phyloP scores from a whole-genome alignment of 2,113 vertebrate species.

The Alectura lathami region DNA sequence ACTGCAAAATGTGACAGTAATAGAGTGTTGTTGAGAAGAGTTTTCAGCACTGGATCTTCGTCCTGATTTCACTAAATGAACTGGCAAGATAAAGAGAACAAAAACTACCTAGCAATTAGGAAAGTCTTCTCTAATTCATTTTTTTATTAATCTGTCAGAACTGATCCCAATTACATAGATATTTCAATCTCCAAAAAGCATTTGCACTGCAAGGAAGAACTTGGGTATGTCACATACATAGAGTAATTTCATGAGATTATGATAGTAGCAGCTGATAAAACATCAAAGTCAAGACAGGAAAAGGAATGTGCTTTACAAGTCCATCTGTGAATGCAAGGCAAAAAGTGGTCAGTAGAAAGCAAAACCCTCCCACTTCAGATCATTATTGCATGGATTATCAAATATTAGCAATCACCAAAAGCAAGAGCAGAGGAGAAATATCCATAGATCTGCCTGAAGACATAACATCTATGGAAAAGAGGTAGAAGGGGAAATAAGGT shows the following conservation, averaged over 20 bases:
- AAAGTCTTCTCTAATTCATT: neutral
- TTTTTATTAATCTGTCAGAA: neutral
- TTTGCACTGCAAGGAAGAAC: neutral
- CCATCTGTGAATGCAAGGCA: neutral
- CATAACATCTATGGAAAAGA: neutral
- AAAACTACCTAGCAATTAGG: neutral
- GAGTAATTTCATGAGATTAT: neutral
- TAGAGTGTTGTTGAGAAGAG: neutral
- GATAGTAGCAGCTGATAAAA: neutral
- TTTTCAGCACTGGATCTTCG: neutral
- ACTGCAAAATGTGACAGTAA: neutral
- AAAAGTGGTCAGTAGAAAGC: neutral
- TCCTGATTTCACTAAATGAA: neutral
- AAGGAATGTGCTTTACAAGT: neutral
- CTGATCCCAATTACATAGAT: neutral
- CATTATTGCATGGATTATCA: neutral
- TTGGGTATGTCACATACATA: neutral
- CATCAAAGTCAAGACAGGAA: neutral
- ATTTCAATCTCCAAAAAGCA: neutral
- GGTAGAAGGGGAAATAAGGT: neutral
- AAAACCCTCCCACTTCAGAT: neutral
- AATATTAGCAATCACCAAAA: neutral
- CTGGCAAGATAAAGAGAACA: neutral
- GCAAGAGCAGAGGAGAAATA: neutral
- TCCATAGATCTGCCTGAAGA: neutral